A percentile compares a stretch with the other conserved stretches of the same genome.
These are phyloP conservation scores for Blastobasis lacticolella DNA, from an alignment of 2,888 invertebrate genomes.

Conservation along the genomic window DNA sequence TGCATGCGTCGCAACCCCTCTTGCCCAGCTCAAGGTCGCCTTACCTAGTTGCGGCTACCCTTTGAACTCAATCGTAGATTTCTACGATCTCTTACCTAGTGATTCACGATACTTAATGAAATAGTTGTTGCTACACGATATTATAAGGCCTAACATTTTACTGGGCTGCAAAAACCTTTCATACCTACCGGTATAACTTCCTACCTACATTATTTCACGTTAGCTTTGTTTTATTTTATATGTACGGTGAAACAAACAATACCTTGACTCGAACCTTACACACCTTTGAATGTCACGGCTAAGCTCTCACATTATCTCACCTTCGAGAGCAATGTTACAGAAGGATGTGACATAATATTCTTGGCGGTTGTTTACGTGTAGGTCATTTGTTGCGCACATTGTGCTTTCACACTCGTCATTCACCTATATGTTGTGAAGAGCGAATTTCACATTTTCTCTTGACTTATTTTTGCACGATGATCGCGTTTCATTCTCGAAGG, in stretches of 20 bases:
- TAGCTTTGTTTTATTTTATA: too few species aligned
- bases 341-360: constrained; percentile 12
- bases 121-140: too few species aligned
- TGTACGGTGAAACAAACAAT: background rate
- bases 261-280: constrained; percentile 17
- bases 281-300: constrained; percentile 46
- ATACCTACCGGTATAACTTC: too few species aligned
- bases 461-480: too few species aligned
- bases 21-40: constrained; percentile 57
- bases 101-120: too few species aligned
- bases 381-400: constrained; percentile 6
- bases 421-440: too few species aligned
- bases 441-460: too few species aligned
- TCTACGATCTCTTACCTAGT: too few species aligned
- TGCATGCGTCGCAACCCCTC: constrained; percentile 54
- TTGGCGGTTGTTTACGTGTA: constrained; percentile 11
- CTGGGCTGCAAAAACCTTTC: too few species aligned
- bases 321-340: constrained; percentile 21
- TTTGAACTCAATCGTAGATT: constrained; percentile 12
- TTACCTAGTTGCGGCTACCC: constrained; percentile 32
- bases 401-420: background rate
- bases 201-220: too few species aligned
- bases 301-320: constrained; percentile 20
- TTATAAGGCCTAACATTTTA: too few species aligned
- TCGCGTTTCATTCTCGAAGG: too few species aligned